Evolutionary conservation across 2,113 vertebrate species (phyloP).

Genomic region (Podarcis raffonei): DNA sequence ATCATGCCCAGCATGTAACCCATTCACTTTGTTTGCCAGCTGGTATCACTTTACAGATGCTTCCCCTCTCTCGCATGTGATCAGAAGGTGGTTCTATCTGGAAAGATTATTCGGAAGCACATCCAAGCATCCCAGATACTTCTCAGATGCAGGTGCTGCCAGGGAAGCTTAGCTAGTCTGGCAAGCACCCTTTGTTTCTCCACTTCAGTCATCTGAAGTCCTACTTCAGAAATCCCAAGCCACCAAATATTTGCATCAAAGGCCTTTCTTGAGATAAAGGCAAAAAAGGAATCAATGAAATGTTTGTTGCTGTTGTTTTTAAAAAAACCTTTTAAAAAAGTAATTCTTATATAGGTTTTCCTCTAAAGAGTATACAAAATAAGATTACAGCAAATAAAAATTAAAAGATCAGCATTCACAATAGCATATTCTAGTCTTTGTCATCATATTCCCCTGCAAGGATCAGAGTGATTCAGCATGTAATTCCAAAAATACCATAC

Average conservation of each 20-base stretch:
- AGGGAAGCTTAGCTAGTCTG: slow-evolving; percentile 35
- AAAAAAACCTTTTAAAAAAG: too few relatives aligned
- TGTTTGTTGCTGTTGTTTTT: too few relatives aligned
- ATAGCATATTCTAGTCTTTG: too few relatives aligned
- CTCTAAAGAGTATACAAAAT: too few relatives aligned
- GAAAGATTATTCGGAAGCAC: slow-evolving; percentile 30
- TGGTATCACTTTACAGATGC: neutral
- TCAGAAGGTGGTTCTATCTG: slow-evolving; percentile 9
- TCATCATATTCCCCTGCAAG: too few relatives aligned
- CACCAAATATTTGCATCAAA: neutral
- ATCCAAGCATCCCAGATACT: slow-evolving; percentile 39
- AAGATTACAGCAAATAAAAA: too few relatives aligned
- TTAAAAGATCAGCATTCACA: too few relatives aligned
- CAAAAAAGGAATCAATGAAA: slow-evolving; percentile 41
- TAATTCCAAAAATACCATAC: too few relatives aligned
- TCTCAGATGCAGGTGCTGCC: slow-evolving; percentile 16
- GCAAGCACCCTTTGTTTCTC: slow-evolving; percentile 22
- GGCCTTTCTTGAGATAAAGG: neutral
- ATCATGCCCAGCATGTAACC: neutral
- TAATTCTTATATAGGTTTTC: too few relatives aligned
- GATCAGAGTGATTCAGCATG: too few relatives aligned
- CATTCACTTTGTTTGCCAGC: neutral
- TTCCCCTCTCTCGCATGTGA: neutral
- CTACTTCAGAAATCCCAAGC: slow-evolving; percentile 32
- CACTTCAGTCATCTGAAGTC: neutral